Evolutionary conservation across 2,888 invertebrate genomes (phyloP), one percentile per base, ranked within the genome.

Genomic region (Eurytoma californica): DNA sequence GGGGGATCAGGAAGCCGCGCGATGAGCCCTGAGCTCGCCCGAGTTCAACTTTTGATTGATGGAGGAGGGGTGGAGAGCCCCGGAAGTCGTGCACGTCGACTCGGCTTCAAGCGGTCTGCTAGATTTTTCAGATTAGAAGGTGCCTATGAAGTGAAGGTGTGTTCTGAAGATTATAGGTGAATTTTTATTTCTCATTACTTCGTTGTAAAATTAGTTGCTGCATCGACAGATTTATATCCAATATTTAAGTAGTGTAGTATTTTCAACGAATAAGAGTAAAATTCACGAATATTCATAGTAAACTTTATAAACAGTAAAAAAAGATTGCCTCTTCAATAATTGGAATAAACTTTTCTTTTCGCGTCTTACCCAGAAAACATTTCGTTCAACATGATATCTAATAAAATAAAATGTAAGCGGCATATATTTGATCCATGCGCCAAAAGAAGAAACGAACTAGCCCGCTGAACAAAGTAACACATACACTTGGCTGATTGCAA

Each of bases 401-500:
- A 39, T 39, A 9, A 24, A 7, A 39, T 39, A 39, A 39, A 5
- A 39, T 39, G 39, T 39, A 39, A 39, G 39, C 39, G 9, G 9
- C 39, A 39, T 24, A 39, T 24, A 24, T 24, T 24, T 16, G 20
- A 20, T 0, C 47, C 14, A 3, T 53, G 20, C 49, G 14, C 5
- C 30, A 53, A 60, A 55, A n/a, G 24, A 61, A 47, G 66, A 60
- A 68, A 68, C 75, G 39, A 28, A 20, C 65, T 66, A 51, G 16
- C 13, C 14, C 30, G 3, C 57, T 30, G n/a, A 24, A 53, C 28
- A 16, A 5, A 24, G 30, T 61, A 14, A 28, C 28, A 60, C 28
- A 60, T 28, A 12, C 61, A 39, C 61, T 30, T 69, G 55, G 68
- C 58, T 65, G 79, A 79, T 79, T 74, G 74, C 65, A 74, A 74